These are phyloP conservation scores for Odontamblyopus rebecca DNA, from an alignment of 2,797 vertebrate species.

Conservation along the genomic window DNA sequence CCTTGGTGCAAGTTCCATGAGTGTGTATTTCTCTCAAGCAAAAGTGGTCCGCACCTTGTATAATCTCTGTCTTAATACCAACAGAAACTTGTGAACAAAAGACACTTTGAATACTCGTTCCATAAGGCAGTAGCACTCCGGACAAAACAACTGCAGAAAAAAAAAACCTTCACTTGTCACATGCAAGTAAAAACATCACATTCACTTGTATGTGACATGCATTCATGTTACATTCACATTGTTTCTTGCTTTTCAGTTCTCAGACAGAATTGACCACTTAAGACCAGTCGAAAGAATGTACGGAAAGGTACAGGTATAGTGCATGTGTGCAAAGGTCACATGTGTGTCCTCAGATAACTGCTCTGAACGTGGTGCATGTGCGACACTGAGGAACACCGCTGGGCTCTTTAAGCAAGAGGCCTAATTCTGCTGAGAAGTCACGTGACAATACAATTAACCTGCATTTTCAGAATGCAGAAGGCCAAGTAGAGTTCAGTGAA, in stretches of 20 bases:
- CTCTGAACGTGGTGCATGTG: slow-evolving; percentile 1
- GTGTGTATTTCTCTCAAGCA: background rate
- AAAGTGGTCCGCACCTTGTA: slow-evolving; percentile 40
- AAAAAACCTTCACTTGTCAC: too few species aligned
- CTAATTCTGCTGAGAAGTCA: slow-evolving; percentile 23
- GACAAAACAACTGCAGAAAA: slow-evolving; percentile 20
- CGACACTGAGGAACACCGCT: slow-evolving; percentile 4
- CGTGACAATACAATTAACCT: slow-evolving; percentile 9
- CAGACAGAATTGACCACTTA: slow-evolving; percentile 9
- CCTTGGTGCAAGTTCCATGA: background rate
- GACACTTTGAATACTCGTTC: slow-evolving; percentile 32
- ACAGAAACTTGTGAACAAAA: slow-evolving; percentile 64
- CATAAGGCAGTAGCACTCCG: slow-evolving; percentile 28
- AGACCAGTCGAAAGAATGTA: slow-evolving; percentile 1
- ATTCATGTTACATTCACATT: too few species aligned
- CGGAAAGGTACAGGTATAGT: slow-evolving; percentile 7
- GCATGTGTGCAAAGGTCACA: slow-evolving; percentile 2
- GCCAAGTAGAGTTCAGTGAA: background rate
- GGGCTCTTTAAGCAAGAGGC: slow-evolving; percentile 10
- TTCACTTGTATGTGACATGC: too few species aligned
- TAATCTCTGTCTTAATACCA: slow-evolving; percentile 50
- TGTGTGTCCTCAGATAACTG: slow-evolving; percentile 6
- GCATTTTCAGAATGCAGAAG: background rate
- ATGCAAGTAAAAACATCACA: too few species aligned
- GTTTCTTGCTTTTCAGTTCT: too few species aligned